Evolutionary conservation across 2,888 invertebrate species (phyloP).

Genomic region (Eristalinus sepulchralis): DNA sequence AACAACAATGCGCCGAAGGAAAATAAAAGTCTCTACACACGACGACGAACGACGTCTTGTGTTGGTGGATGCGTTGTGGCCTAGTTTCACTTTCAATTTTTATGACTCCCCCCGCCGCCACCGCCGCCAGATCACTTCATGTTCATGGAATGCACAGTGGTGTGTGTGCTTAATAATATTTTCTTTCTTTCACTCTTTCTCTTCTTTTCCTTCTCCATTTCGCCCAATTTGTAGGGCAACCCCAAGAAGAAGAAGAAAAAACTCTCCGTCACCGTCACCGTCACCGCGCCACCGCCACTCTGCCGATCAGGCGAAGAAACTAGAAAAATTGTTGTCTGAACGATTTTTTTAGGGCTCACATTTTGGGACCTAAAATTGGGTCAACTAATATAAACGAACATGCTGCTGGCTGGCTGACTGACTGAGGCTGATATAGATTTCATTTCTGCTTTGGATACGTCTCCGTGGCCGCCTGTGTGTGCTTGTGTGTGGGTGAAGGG

Average conservation of each 20-base stretch:
- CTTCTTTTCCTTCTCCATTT: not conserved
- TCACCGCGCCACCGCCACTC: not conserved
- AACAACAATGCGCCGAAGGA: slow-evolving; percentile 17
- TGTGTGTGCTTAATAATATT: not conserved
- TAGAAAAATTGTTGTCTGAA: slow-evolving; percentile 69
- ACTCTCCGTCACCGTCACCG: slow-evolving; percentile 26
- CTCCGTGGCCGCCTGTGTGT: not conserved
- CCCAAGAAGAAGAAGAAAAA: slow-evolving; percentile 41
- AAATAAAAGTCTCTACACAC: slow-evolving; percentile 66
- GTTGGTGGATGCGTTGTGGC: slow-evolving; percentile 66
- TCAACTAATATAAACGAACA: slow-evolving; percentile 65
- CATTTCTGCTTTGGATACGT: slow-evolving; percentile 16
- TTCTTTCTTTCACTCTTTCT: slow-evolving; percentile 4
- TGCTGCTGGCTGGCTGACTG: slow-evolving; percentile 2
- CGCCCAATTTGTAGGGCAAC: slow-evolving; percentile 66
- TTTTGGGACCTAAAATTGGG: slow-evolving; percentile 69
- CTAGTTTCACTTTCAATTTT: slow-evolving; percentile 71
- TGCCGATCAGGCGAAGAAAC: slow-evolving; percentile 60
- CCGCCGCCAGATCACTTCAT: slow-evolving; percentile 11
- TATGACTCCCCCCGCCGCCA: slow-evolving; percentile 61
- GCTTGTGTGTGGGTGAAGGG: slow-evolving; percentile 10
- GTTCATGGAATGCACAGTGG: not conserved
- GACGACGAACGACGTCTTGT: slow-evolving; percentile 43
- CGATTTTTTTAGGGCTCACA: slow-evolving; percentile 61
- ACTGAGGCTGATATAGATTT: slow-evolving; percentile 57